Evolutionary conservation across 2,113 vertebrate species (phyloP).

Genomic region (Dasypus novemcinctus): DNA sequence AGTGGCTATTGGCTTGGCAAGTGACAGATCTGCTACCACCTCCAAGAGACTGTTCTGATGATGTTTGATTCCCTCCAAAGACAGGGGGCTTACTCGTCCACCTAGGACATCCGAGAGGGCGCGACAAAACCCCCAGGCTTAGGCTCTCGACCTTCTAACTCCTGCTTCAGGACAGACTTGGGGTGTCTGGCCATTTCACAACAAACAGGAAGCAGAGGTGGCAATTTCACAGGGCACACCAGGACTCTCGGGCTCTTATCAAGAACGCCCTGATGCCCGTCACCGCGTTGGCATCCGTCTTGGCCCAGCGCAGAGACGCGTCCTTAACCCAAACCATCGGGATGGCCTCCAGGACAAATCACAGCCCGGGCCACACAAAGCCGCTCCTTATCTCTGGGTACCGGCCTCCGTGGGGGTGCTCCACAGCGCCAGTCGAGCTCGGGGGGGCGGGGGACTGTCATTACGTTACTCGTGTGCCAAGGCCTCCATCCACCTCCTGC

Average conservation of each 20-base stretch:
- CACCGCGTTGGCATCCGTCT: rapidly evolving
- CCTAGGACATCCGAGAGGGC: neutral
- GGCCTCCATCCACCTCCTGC: constrained; percentile 35
- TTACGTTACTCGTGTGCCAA: constrained; percentile 51
- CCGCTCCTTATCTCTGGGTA: constrained; percentile 36
- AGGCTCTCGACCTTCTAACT: neutral
- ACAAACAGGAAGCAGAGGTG: too few relatives aligned
- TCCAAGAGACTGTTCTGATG: neutral
- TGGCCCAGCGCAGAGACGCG: rapidly evolving
- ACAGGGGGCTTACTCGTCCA: neutral
- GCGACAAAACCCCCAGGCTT: too few relatives aligned
- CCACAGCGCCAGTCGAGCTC: constrained; percentile 53
- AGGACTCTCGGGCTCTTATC: neutral
- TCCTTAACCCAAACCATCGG: rapidly evolving
- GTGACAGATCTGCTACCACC: neutral
- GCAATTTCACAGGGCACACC: rapidly evolving
- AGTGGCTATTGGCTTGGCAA: neutral
- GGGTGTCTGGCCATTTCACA: rapidly evolving
- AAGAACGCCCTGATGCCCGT: neutral
- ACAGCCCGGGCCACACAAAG: neutral
- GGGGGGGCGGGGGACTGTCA: neutral
- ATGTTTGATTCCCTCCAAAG: neutral
- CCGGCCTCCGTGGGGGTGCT: neutral
- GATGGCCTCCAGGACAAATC: neutral
- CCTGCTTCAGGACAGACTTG: neutral